Conservation (phyloP, 1,140 invertebrate species). For the Nephotettix cincticeps region DNA sequence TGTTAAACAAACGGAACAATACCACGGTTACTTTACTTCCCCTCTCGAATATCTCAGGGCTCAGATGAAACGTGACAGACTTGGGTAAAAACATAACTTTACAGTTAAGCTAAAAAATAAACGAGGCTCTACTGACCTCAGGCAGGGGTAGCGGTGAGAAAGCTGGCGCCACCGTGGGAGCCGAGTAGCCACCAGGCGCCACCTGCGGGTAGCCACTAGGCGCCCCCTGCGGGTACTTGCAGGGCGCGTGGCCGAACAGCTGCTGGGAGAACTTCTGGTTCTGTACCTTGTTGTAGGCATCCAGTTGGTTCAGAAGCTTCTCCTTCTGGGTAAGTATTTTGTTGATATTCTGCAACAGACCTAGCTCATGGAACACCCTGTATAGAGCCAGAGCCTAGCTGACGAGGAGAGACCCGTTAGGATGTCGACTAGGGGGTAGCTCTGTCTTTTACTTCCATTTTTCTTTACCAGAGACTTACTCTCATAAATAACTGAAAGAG, state of each 20-base stretch:
- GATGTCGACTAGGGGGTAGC: too few species aligned
- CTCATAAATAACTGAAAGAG: too few species aligned
- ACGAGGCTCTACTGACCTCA: neutral
- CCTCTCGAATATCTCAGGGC: too few species aligned
- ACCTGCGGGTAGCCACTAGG: neutral
- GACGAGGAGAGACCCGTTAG: too few species aligned
- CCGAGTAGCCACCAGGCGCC: neutral
- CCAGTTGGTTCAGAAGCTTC: conserved; percentile 14
- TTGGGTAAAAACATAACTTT: too few species aligned
- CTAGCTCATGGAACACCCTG: neutral
- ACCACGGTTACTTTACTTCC: too few species aligned
- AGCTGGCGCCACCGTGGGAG: neutral
- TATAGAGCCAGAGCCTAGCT: too few species aligned
- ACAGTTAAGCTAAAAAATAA: too few species aligned
- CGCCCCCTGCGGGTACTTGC: neutral
- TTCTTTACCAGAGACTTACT: too few species aligned
- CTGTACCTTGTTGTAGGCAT: conserved; percentile 16
- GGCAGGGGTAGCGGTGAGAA: neutral
- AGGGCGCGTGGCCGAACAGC: conserved; percentile 1
- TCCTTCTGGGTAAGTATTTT: conserved; percentile 13
- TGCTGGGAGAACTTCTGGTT: conserved; percentile 7
- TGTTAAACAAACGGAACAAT: too few species aligned
- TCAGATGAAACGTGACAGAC: too few species aligned
- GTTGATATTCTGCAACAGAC: conserved; percentile 24
- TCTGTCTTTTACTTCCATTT: too few species aligned